phyloP scores from a whole-genome alignment of 2,888 invertebrate species.

The Liopterus haemorrhoidalis region DNA sequence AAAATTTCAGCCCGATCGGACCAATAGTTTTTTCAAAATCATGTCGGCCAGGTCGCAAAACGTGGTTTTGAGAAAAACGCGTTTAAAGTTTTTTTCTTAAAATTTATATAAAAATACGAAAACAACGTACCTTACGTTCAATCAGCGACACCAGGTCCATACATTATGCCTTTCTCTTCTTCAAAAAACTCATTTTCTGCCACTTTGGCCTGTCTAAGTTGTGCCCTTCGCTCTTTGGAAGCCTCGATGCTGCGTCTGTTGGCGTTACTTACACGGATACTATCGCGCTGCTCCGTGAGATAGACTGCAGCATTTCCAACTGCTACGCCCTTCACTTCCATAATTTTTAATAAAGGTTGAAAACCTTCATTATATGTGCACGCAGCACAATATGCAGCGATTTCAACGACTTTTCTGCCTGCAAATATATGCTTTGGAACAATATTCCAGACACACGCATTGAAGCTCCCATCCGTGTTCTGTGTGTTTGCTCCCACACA shows the following conservation, averaged over 20 bases:
- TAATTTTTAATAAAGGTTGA: conserved; percentile 12
- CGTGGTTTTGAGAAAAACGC: conserved; percentile 19
- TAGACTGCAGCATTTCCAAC: background rate
- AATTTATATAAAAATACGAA: conserved; percentile 9
- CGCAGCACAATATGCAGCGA: conserved; percentile 15
- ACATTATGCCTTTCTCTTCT: conserved; percentile 13
- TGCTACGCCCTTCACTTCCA: conserved; percentile 8
- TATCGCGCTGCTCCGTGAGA: conserved; percentile 3
- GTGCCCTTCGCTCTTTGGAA: background rate
- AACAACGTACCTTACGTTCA: too few relatives aligned
- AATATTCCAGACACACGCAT: conserved; percentile 23
- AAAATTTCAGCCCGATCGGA: too few relatives aligned
- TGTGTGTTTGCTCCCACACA: conserved; percentile 23
- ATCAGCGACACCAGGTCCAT: conserved; percentile 15
- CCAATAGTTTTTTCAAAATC: too few relatives aligned
- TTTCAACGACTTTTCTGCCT: conserved; percentile 12
- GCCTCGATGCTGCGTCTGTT: conserved; percentile 8
- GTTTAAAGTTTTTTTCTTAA: conserved; percentile 15
- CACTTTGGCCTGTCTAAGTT: too few relatives aligned
- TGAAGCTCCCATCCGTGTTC: conserved; percentile 19
- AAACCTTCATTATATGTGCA: conserved; percentile 17
- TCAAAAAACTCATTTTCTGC: background rate
- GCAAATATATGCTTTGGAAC: conserved; percentile 4
- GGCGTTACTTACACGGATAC: too few relatives aligned
- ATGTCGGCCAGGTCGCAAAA: conserved; percentile 14